Conservation (phyloP, 2,888 invertebrate species). For the Digitonthophagus gazella region DNA sequence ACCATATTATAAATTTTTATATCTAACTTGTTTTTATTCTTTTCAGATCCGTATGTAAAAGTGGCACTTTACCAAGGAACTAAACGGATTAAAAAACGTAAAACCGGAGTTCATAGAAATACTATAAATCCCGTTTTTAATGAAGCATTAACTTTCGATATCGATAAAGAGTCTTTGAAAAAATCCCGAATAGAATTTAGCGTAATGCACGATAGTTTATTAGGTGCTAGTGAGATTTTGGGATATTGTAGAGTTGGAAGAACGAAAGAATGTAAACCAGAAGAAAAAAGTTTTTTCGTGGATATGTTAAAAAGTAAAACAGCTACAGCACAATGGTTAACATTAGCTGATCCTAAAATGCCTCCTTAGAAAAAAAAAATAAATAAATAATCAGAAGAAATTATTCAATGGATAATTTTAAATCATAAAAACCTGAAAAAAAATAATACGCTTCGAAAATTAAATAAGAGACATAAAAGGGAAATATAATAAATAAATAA, state of each 20-base stretch:
- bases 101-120: slow-evolving; percentile 53
- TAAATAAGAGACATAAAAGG: no score
- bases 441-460: slow-evolving; percentile 7
- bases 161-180: slow-evolving; percentile 56
- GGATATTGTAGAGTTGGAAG: slow-evolving; percentile 56
- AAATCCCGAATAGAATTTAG: slow-evolving; percentile 59
- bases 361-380: slow-evolving; percentile 20
- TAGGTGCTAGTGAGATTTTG: slow-evolving; percentile 59
- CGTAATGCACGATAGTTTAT: slow-evolving; percentile 61
- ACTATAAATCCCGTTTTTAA: slow-evolving; percentile 55
- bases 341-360: slow-evolving; percentile 51
- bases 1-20: no score
- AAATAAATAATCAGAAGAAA: neutral
- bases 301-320: slow-evolving; percentile 59
- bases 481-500: neutral
- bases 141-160: slow-evolving; percentile 55
- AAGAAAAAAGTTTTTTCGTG: slow-evolving; percentile 57
- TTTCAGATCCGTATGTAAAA: slow-evolving; percentile 54
- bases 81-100: slow-evolving; percentile 54
- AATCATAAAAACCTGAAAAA: no score
- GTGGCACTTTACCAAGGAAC: slow-evolving; percentile 51
- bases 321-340: slow-evolving; percentile 61
- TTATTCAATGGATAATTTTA: no score
- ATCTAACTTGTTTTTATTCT: no score
- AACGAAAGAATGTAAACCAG: slow-evolving; percentile 48